phyloP scores from a whole-genome alignment of 2,888 invertebrate genomes.

The Platynereis dumerilii region DNA sequence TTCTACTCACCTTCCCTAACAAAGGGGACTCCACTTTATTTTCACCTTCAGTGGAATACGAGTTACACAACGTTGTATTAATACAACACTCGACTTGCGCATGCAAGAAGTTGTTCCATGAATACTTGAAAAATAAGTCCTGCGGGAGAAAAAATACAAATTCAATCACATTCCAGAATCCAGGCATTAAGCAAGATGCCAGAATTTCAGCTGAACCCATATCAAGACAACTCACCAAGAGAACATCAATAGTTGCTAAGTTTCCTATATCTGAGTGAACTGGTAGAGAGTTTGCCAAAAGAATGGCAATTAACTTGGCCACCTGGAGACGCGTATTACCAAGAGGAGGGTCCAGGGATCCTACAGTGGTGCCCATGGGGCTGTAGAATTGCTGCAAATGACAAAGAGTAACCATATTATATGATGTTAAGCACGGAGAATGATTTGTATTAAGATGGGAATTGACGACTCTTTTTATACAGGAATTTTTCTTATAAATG shows the following conservation, averaged over 20 bases:
- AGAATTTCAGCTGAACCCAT: too few relatives aligned
- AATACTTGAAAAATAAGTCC: slow-evolving; percentile 87
- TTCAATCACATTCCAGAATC: background rate
- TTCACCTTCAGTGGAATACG: too few relatives aligned
- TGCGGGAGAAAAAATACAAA: slow-evolving; percentile 63
- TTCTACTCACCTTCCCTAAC: too few relatives aligned
- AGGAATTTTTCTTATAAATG: too few relatives aligned
- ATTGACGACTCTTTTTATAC: background rate
- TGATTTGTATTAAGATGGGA: background rate
- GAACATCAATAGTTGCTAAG: slow-evolving; percentile 68
- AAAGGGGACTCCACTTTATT: too few relatives aligned
- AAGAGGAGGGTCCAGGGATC: slow-evolving; percentile 76
- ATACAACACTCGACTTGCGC: slow-evolving; percentile 83
- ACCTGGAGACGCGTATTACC: slow-evolving; percentile 83
- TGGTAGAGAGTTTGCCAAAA: slow-evolving; percentile 77
- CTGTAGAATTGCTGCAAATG: slow-evolving; percentile 62
- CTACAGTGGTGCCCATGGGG: slow-evolving; percentile 75
- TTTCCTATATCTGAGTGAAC: slow-evolving; percentile 73
- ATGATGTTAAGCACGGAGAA: background rate
- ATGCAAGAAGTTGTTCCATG: slow-evolving; percentile 95
- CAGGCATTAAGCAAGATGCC: too few relatives aligned
- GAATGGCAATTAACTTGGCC: slow-evolving; percentile 78
- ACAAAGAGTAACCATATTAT: slow-evolving; percentile 14
- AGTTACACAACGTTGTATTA: slow-evolving; percentile 71
- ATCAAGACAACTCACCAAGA: slow-evolving; percentile 68